Evolutionary conservation across 1,140 invertebrate genomes (phyloP).

Genomic region (Eueides isabella): DNA sequence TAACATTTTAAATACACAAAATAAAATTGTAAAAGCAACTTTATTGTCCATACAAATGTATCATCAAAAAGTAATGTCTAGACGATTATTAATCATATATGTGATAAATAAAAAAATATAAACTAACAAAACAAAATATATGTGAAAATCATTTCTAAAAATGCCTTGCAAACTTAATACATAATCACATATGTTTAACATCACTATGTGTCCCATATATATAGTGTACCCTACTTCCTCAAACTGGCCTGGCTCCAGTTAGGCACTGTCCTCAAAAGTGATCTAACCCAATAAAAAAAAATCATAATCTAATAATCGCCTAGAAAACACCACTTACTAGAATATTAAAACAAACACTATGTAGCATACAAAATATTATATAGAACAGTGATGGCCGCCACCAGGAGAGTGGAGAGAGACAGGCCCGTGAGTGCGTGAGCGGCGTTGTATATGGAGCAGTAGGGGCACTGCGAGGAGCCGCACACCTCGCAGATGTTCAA

Average conservation of each 20-base stretch:
- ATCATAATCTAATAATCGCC: neutral
- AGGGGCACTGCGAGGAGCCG: conserved; percentile 98
- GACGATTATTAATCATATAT: neutral
- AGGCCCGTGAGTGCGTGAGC: conserved; percentile 48
- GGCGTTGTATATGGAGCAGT: conserved; percentile 95
- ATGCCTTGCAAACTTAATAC: too few species aligned
- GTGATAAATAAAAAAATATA: neutral
- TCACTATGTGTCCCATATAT: too few species aligned
- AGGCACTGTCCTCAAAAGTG: too few species aligned
- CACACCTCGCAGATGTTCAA: conserved; percentile 99
- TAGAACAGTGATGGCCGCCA: neutral
- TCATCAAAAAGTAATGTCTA: neutral
- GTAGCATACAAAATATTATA: neutral
- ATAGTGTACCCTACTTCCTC: too few species aligned
- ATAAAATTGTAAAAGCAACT: neutral
- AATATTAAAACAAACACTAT: neutral
- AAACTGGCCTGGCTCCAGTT: too few species aligned
- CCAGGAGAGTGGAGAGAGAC: conserved; percentile 25
- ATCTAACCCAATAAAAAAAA: too few species aligned
- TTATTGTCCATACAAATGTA: neutral
- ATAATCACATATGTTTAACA: too few species aligned
- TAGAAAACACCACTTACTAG: neutral
- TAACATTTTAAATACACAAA: neutral
- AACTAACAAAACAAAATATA: too few species aligned
- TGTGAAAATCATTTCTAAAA: too few species aligned